Evolutionary conservation across 92 coral and sea anemone genomes (phyloP).

Genomic region (Micromussa lordhowensis): DNA sequence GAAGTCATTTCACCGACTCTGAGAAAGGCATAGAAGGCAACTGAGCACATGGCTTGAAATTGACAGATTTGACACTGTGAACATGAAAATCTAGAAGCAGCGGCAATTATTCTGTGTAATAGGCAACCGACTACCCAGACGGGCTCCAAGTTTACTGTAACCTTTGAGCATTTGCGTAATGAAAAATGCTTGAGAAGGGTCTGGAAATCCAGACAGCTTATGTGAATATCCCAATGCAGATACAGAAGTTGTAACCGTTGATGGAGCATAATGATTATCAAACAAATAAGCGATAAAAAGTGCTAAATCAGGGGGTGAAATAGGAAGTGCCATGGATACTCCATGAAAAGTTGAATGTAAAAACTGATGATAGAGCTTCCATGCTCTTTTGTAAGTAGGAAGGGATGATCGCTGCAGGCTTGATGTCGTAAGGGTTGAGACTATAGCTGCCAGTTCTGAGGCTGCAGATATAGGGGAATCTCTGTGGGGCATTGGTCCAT

Average conservation of each 20-base stretch:
- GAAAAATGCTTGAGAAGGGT: constrained; percentile 60
- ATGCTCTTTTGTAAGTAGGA: constrained; percentile 73
- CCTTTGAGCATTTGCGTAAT: constrained; percentile 60
- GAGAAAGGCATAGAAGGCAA: too few species aligned
- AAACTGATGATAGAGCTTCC: constrained; percentile 55
- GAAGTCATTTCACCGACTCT: constrained; percentile 73
- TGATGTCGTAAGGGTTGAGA: constrained; percentile 41
- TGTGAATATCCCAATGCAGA: constrained; percentile 67
- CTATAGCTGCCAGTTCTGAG: constrained; percentile 63
- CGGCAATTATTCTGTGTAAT: constrained; percentile 54
- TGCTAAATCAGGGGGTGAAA: constrained; percentile 52
- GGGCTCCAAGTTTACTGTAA: constrained; percentile 53
- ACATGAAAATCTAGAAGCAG: constrained; percentile 38
- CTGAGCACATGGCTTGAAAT: too few species aligned
- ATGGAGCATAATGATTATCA: constrained; percentile 53
- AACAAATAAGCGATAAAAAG: constrained; percentile 63
- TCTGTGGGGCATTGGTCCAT: constrained; percentile 58
- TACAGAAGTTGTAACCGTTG: constrained; percentile 56
- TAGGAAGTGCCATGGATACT: constrained; percentile 37
- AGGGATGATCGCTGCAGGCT: constrained; percentile 71
- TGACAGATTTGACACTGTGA: constrained; percentile 37
- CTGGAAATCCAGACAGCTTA: constrained; percentile 41
- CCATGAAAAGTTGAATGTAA: constrained; percentile 47
- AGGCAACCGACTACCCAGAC: constrained; percentile 65
- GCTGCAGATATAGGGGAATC: constrained; percentile 62